Evolutionary conservation across 2,888 invertebrate species (phyloP), one percentile per base, ranked within the genome.

Genomic region (Pantelozetes paolii): DNA sequence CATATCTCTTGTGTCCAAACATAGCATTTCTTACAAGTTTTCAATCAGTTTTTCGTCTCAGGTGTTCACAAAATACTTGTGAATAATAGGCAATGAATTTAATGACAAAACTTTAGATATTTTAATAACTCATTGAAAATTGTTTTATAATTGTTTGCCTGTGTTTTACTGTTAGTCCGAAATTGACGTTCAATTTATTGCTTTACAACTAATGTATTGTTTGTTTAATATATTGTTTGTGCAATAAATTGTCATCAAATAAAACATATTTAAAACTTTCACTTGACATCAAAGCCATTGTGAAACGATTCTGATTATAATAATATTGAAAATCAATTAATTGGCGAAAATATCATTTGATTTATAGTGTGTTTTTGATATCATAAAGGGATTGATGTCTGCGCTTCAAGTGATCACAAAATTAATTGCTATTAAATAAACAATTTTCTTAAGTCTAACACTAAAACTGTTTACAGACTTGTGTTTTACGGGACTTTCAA

Each of bases 141-240:
- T 2, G 23, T 54, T 62, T 62, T 62, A 62, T 32, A 18, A 62
- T 62, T 62, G 36, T 62, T 62, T 62, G 62, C 62, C 3, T 15
- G 2, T 23, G 1, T 62, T 62, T 62, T 62, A 59, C 32, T 62
- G 62, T 62, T 62, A 32, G 9, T 13, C 2, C 32, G 5, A 20
- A 62, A 62, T 62, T 62, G 62, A 62, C 62, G 62, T 62, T 62
- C 62, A 36, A 62, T 62, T 62, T 62, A 62, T 30, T 32, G 20
- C 30, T 32, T 62, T 62, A 62, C 32, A 62, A 62, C 30, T 62
- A 32, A 36, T 62, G 36, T 5, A 32, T 36, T 62, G 26, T 62
- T 62, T 54, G 20, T 20, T 1, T 54, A 26, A 9, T 54, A 54
- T 54, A 26, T 9, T 54, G 26, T 23, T 26, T 11, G 23, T 26